phyloP scores from a whole-genome alignment of 1,140 invertebrate species.

The Drosophila mauritiana region DNA sequence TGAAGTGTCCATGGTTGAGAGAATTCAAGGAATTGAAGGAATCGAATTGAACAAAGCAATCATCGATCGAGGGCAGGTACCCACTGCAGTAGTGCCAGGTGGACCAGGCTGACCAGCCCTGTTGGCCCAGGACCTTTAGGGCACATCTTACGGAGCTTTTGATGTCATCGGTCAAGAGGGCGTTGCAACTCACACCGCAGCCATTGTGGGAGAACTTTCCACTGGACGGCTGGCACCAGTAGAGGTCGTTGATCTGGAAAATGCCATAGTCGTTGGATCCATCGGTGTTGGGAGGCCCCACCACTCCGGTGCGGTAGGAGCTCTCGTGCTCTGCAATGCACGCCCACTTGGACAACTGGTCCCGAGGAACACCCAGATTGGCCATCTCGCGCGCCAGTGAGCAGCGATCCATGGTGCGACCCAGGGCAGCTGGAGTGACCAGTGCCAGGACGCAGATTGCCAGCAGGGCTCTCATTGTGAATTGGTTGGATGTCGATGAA shows the following conservation, averaged over 20 bases:
- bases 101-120: slow-evolving; percentile 68
- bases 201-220: slow-evolving; percentile 54
- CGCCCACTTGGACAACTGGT: slow-evolving; percentile 46
- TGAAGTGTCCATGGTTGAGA: no score
- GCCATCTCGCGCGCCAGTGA: slow-evolving; percentile 72
- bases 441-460: slow-evolving; percentile 40
- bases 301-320: slow-evolving; percentile 48
- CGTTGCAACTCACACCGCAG: slow-evolving; percentile 42
- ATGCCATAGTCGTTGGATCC: slow-evolving; percentile 72
- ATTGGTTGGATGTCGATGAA: neutral
- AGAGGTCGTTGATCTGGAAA: slow-evolving; percentile 75
- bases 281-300: slow-evolving; percentile 56
- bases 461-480: slow-evolving; percentile 52
- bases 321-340: slow-evolving; percentile 68
- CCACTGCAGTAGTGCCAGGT: slow-evolving; percentile 55
- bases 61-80: slow-evolving; percentile 49
- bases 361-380: slow-evolving; percentile 48
- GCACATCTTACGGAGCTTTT: slow-evolving; percentile 56
- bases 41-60: slow-evolving; percentile 19
- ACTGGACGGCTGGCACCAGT: slow-evolving; percentile 69
- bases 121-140: slow-evolving; percentile 38
- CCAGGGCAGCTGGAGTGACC: slow-evolving; percentile 36
- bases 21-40: no score
- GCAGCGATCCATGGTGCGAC: slow-evolving; percentile 72
- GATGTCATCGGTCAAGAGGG: slow-evolving; percentile 49